phyloP scores from a whole-genome alignment of 23 tunicate species.

The Styela plicata region DNA sequence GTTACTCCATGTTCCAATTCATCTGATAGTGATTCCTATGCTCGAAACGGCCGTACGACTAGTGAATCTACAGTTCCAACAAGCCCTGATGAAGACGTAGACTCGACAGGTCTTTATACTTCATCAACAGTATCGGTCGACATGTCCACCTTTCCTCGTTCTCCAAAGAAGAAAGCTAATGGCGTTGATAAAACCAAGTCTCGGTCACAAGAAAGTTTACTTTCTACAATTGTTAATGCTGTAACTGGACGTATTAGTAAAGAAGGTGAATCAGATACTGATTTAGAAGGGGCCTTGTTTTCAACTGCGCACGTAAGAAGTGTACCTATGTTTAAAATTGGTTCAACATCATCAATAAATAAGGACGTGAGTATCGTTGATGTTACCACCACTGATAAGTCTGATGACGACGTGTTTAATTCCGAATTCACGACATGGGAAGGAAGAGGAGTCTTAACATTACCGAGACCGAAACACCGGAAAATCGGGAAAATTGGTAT shows the following conservation, averaged over 20 bases:
- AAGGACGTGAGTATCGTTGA: neutral
- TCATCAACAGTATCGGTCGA: neutral
- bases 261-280: neutral
- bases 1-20: conserved; percentile 13
- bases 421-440: conserved; percentile 62
- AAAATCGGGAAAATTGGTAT: conserved; percentile 43
- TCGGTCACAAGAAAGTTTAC: conserved; percentile 22
- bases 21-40: conserved; percentile 30
- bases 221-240: conserved; percentile 27
- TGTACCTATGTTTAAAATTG: neutral
- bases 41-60: neutral
- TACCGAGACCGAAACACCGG: conserved; percentile 68
- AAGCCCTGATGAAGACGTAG: neutral
- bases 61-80: neutral
- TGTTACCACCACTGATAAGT: neutral
- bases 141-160: conserved; percentile 21
- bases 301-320: neutral
- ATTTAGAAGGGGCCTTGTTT: neutral
- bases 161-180: neutral
- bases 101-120: neutral
- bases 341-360: neutral
- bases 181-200: neutral
- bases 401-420: neutral
- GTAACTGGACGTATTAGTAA: conserved; percentile 12
- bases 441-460: conserved; percentile 71